Evolutionary conservation across 2,888 invertebrate genomes (phyloP).

Genomic region (Drosophila anomalata): DNA sequence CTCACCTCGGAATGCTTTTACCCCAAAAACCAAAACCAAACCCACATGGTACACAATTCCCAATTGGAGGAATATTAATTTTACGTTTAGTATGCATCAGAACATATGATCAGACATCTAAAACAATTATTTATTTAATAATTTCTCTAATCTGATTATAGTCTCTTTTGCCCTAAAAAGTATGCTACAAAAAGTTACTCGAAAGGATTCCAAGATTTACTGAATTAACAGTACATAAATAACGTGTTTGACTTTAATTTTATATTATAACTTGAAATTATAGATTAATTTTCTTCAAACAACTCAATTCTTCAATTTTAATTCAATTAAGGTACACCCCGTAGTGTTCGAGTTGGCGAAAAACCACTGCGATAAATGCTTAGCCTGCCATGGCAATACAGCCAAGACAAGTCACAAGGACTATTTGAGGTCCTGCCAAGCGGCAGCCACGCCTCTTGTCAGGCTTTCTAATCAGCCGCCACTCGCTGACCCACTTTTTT

Average conservation of each 20-base stretch:
- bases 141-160: slow-evolving; percentile 15
- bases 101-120: slow-evolving; percentile 1
- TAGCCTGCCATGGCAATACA: slow-evolving; percentile 15
- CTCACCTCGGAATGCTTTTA: too few species aligned
- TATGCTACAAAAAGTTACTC: slow-evolving; percentile 8
- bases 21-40: slow-evolving; percentile 5
- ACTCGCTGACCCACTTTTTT: slow-evolving; percentile 53
- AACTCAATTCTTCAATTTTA: background rate
- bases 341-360: slow-evolving; percentile 2
- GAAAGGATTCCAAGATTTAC: background rate
- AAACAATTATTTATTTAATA: slow-evolving; percentile 23
- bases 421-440: slow-evolving; percentile 4
- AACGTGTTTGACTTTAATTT: too few species aligned
- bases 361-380: slow-evolving; percentile 28
- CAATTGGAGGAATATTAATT: slow-evolving; percentile 28
- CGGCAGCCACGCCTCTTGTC: slow-evolving; percentile 5
- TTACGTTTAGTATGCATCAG: slow-evolving; percentile 29
- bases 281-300: background rate
- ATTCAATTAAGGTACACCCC: slow-evolving; percentile 3
- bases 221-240: background rate
- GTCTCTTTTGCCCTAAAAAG: background rate
- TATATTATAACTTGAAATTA: too few species aligned
- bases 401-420: background rate
- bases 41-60: slow-evolving; percentile 14
- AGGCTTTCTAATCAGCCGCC: slow-evolving; percentile 43